phyloP scores from a whole-genome alignment of 2,113 vertebrate genomes.

The Lophotis ruficrista region DNA sequence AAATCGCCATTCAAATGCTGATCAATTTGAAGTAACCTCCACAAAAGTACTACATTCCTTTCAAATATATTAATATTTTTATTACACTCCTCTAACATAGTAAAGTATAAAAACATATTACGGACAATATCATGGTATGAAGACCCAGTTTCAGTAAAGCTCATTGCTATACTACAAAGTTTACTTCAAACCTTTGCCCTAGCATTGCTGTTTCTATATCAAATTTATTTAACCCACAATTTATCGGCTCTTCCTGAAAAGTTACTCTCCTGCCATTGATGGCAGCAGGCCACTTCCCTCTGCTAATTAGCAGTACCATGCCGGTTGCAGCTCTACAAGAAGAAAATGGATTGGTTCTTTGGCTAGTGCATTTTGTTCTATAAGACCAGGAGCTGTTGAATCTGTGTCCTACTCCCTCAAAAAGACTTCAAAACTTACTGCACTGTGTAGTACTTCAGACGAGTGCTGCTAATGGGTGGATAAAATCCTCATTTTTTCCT shows the following conservation, averaged over 20 bases:
- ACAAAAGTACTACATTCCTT: neutral
- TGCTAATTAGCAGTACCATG: neutral
- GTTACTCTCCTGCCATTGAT: neutral
- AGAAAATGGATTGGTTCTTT: neutral
- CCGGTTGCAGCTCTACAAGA: neutral
- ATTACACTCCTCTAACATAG: neutral
- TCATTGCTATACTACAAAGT: neutral
- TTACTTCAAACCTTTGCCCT: neutral
- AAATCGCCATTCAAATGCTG: neutral
- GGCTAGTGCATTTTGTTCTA: neutral
- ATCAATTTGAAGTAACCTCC: neutral
- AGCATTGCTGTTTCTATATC: neutral
- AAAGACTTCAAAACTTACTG: neutral
- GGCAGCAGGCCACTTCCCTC: constrained; percentile 1
- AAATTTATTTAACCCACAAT: neutral
- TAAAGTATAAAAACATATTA: neutral
- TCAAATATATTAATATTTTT: neutral
- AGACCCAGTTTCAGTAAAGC: rapidly evolving
- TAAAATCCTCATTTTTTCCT: neutral
- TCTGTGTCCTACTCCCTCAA: neutral
- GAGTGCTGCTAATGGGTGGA: neutral
- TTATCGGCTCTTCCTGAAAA: neutral
- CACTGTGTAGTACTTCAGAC: rapidly evolving
- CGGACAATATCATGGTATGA: neutral
- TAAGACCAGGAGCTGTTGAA: neutral